Base-by-base conservation (phyloP, 2,888 invertebrate species). In the Cheilosia impressa region DNA sequence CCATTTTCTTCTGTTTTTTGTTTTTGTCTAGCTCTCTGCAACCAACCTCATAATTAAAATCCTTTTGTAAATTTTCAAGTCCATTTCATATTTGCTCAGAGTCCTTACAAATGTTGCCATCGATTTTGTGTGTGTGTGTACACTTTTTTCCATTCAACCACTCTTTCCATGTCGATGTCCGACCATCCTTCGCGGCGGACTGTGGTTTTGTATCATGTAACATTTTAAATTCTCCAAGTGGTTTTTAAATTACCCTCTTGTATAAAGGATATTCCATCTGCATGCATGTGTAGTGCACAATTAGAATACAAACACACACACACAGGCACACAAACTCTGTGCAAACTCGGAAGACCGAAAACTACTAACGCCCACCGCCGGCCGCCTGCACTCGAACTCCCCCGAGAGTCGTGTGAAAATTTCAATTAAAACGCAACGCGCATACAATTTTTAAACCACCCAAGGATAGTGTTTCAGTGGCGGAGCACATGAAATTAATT, bases 371-470 rank as follows among this genome's bases (percentile, higher is more conserved):
- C 41, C 43, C 41, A 27, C 27, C 6, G 27, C 27, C 4, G 24
- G 27, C 27, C 27, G 27, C 6, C 27, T 27, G 24, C 24, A 7
- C 9, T 24, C 58, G 17, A 60, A 60, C 60, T 34, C 45, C 13
- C 27, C 10, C 34, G 47, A 22, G 52, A 65, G 7, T 65, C 50
- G 38, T 52, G 52, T 65, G 52, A 65, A 65, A 65, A 63, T 63
- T 65, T 65, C 38, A 65, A 65, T 65, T 65, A 65, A 65, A 65
- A 65, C 9, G n/a, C 62, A 52, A 5, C 47, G 15, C 22, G 22
- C 34, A 65, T 50, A 52, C 47, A 63, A 38, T 62, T 62, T 47
- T 45, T 22, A 1, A 50, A 50, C 13, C 47, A 31, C 52, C 22
- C 31, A 50, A 65, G 63, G 22, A 50, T 50, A 52, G 15, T 52